A percentile compares a stretch with the other conserved stretches of the same genome.
phyloP scores from a whole-genome alignment of 2,113 vertebrate species.

The Bufo bufo region DNA sequence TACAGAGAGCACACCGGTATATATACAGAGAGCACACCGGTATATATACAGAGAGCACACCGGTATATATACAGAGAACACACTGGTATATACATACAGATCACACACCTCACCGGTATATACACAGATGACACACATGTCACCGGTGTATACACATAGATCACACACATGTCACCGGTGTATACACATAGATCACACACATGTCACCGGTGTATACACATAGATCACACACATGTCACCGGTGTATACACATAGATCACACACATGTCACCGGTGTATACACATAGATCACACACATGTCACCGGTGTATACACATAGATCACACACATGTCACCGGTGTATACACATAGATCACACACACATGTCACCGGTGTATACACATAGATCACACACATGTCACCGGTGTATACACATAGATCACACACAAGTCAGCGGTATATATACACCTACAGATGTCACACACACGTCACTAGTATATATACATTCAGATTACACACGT shows the following conservation, averaged over 20 bases:
- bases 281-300: not conserved
- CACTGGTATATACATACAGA: not conserved
- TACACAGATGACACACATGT: not conserved
- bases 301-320: not conserved
- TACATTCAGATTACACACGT: too few species aligned
- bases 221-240: too few species aligned
- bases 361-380: not conserved
- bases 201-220: too few species aligned
- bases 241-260: too few species aligned
- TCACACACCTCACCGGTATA: not conserved
- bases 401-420: not conserved
- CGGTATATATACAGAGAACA: not conserved
- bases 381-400: not conserved
- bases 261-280: not conserved
- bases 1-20: not conserved
- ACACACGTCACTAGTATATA: too few species aligned
- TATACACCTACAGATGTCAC: not conserved
- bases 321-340: not conserved
- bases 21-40: too few species aligned
- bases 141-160: not conserved
- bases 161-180: too few species aligned
- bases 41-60: not conserved
- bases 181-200: too few species aligned
- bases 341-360: not conserved
- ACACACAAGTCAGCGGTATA: not conserved